A percentile compares a stretch with the other conserved stretches of the same genome.
Conservation (phyloP, 1,140 invertebrate genomes). For the Himalopsyche phryganea region DNA sequence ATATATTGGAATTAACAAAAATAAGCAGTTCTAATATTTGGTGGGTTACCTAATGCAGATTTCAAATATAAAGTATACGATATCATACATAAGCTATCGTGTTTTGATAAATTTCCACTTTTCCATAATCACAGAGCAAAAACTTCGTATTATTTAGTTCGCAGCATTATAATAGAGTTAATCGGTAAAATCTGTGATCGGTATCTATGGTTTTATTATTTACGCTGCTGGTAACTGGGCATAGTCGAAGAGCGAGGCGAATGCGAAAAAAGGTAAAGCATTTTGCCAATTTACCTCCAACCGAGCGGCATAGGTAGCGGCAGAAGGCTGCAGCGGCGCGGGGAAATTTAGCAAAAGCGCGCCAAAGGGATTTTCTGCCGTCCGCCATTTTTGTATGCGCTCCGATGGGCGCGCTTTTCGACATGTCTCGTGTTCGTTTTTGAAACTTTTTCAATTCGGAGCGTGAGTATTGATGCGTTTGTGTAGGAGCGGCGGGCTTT, state of each 20-base stretch:
- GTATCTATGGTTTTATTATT: slow-evolving; percentile 1
- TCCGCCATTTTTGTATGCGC: slow-evolving; percentile 25
- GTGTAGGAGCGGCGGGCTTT: too few relatives aligned
- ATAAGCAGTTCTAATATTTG: too few relatives aligned
- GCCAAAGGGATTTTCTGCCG: slow-evolving; percentile 25
- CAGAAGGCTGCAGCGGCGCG: slow-evolving; percentile 13
- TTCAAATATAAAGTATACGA: too few relatives aligned
- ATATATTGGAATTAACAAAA: too few relatives aligned
- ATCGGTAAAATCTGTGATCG: not conserved
- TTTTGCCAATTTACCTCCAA: slow-evolving; percentile 32
- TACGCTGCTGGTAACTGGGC: not conserved
- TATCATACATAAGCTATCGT: too few relatives aligned
- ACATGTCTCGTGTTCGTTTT: slow-evolving; percentile 18
- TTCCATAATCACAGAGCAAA: too few relatives aligned
- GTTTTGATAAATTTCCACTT: too few relatives aligned
- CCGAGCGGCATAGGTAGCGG: slow-evolving; percentile 10
- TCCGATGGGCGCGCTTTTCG: slow-evolving; percentile 17
- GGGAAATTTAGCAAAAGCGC: slow-evolving; percentile 13
- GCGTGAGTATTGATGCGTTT: too few relatives aligned
- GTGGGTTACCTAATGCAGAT: too few relatives aligned
- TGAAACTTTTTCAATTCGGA: not conserved
- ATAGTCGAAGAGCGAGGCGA: slow-evolving; percentile 17
- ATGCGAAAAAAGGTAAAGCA: slow-evolving; percentile 31
- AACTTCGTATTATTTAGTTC: too few relatives aligned
- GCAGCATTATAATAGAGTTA: too few relatives aligned